Base-by-base conservation (phyloP, 2,797 vertebrate species). In the Sebastes itinus region DNA sequence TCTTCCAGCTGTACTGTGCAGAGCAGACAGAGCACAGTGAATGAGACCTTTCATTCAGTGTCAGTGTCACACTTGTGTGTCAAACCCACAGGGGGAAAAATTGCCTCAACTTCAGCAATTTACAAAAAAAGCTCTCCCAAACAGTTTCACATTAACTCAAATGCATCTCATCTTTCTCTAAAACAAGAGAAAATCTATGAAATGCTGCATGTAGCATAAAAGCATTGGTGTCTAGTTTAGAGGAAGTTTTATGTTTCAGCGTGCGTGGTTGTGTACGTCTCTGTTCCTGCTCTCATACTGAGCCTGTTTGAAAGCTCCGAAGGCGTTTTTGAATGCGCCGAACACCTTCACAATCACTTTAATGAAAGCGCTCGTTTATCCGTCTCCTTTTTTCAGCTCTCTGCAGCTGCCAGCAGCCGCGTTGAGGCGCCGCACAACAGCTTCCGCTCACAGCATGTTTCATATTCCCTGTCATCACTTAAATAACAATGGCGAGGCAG, bases 51-150 rank as follows among this genome's bases (percentile, higher is more conserved):
- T 92, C 83, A 90, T 70, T 49, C 28, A 46, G 78, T 20, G 56
- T 89, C 87, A 92, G 78, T 89, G 86, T 92, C 75, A 16, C 81
- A 84, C 80, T 90, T 91, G 86, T 92, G 85, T 92, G 87, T 84
- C 86, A 86, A 79, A 83, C 56, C 79, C 80, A 76, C 63, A 25
- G 5, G 77, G 62, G 23, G 49, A 10, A 54, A 67, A 85, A 78
- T 72, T 76, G 64, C 71, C 65, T 72, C 84, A n/a, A 61, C 72
- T 20, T 65, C 49, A 64, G 65, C 72, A 77, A 75, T 77, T 30
- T 4, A 49, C 58, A 5, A 42, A 68, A 68, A 83, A 70, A 72
- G 4, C 46, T 32, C 61, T 78, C 55, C 54, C 23, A 16, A 65
- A 86, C 64, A 84, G 81, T 77, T 66, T 12, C 76, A 80, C 46